A percentile compares a stretch with the other conserved stretches of the same genome.
phyloP scores from a whole-genome alignment of 2,113 vertebrate genomes.

The Leiothrix lutea region DNA sequence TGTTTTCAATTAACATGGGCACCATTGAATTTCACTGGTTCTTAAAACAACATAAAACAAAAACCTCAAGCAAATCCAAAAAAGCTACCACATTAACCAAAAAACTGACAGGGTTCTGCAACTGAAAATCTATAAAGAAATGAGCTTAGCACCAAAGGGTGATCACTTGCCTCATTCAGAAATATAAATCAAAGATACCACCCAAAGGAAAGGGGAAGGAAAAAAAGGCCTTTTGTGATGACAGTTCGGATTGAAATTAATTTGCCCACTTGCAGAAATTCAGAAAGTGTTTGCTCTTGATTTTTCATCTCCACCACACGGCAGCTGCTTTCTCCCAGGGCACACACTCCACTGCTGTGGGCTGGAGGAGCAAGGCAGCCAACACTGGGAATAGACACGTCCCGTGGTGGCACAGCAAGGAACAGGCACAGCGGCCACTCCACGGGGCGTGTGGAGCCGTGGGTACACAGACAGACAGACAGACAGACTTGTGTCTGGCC shows the following conservation, averaged over 20 bases:
- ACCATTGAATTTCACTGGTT: neutral
- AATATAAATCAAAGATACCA: constrained; percentile 53
- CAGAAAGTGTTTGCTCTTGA: constrained; percentile 46
- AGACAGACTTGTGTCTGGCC: constrained; percentile 43
- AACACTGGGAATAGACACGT: neutral
- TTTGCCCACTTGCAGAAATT: constrained; percentile 58
- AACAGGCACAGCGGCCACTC: neutral
- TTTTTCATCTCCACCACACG: constrained; percentile 21
- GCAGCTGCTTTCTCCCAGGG: constrained; percentile 41
- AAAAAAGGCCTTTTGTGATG: constrained; percentile 38
- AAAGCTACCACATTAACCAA: neutral
- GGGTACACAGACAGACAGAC: constrained; percentile 20
- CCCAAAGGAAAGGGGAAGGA: constrained; percentile 26
- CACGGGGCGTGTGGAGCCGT: rapidly evolving
- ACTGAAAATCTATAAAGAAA: neutral
- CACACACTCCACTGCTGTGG: constrained; percentile 10
- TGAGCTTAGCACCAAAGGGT: neutral
- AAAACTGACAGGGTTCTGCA: neutral
- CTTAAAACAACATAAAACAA: neutral
- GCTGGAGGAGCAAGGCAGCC: neutral
- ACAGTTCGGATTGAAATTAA: constrained; percentile 60
- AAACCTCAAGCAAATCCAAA: neutral
- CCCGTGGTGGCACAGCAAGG: neutral
- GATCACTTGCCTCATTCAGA: neutral
- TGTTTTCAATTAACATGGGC: neutral